Evolutionary conservation across 2,888 invertebrate genomes (phyloP).

Genomic region (Rutpela maculata): DNA sequence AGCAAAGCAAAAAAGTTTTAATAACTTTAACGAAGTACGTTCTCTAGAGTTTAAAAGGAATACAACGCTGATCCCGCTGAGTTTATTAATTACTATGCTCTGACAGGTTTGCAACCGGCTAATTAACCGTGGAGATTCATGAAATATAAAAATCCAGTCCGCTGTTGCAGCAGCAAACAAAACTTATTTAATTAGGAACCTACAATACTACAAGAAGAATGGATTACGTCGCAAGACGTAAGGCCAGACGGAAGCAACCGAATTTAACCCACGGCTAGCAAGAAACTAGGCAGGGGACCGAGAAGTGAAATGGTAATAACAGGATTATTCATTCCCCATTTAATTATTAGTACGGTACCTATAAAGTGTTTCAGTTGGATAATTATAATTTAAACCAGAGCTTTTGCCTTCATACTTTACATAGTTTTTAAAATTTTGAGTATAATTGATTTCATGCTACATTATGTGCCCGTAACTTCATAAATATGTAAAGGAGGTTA

Average conservation of each 20-base stretch:
- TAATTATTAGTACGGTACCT: background rate
- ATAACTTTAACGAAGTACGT: background rate
- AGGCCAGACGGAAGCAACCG: background rate
- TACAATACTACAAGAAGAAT: background rate
- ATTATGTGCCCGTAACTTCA: too few relatives aligned
- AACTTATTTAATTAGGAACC: constrained; percentile 6
- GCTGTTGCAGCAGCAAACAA: background rate
- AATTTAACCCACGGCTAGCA: constrained; percentile 4
- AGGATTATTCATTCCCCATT: background rate
- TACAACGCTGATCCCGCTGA: background rate
- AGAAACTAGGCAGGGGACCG: background rate
- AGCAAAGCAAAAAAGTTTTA: too few relatives aligned
- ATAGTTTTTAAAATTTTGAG: too few relatives aligned
- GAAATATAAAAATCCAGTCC: background rate
- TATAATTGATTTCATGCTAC: too few relatives aligned
- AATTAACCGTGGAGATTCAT: background rate
- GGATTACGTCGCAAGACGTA: background rate
- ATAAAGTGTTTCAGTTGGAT: background rate
- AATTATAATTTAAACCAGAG: too few relatives aligned
- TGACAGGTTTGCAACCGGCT: background rate
- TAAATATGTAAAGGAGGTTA: too few relatives aligned
- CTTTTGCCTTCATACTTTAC: too few relatives aligned
- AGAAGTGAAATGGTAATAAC: constrained; percentile 3
- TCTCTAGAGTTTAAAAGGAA: background rate
- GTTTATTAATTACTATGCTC: background rate